Base-by-base conservation (phyloP, 2,113 vertebrate species). In the Sander vitreus region DNA sequence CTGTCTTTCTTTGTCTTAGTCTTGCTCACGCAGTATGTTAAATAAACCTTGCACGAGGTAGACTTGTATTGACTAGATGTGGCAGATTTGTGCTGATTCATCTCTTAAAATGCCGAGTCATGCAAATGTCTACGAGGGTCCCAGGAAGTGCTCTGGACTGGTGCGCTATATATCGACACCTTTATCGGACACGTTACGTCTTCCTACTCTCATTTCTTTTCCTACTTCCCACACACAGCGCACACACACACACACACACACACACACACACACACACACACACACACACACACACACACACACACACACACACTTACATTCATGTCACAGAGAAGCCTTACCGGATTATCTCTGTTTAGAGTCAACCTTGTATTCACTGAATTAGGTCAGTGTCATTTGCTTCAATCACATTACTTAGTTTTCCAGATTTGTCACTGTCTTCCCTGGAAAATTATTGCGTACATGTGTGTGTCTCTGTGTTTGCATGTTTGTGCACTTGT, bases 401-500 rank as follows among this genome's bases (percentile, higher is more conserved):
- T 83, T 50, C 39, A 74, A 76, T 63, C 27, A 69, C 33, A 73
- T 83, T 62, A 76, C 33, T 48, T 30, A 50, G 18, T 73, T 83
- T 78, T 82, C 77, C 57, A 55, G 33, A 76, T 63, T 39, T 53
- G 19, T 48, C 36, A 23, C 16, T 1, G 8, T 70, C 12, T 66
- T 25, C 30, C 23, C 23, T 3, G n/a, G 45, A 45, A 59, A 68
- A 53, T 4, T 19, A 15, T 1, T 0, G 30, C 5, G 6, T 48
- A 25, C 15, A 2, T 43, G 14, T 54, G 18, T 27, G 18, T 27
- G 45, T 55, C 7, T 69, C 14, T 71, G 19, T 53, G 64, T 91
- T 76, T 55, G 65, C 13, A 54, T 89, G 84, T 76, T 71, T 83
- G 82, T 83, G 76, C 60, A 80, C 54, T 77, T 89, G 88, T 76